Percentiles rank a stretch among this genome's conserved stretches.
These are phyloP conservation scores for Macropis europaea DNA, from an alignment of 2,888 invertebrate genomes.

Conservation along the genomic window DNA sequence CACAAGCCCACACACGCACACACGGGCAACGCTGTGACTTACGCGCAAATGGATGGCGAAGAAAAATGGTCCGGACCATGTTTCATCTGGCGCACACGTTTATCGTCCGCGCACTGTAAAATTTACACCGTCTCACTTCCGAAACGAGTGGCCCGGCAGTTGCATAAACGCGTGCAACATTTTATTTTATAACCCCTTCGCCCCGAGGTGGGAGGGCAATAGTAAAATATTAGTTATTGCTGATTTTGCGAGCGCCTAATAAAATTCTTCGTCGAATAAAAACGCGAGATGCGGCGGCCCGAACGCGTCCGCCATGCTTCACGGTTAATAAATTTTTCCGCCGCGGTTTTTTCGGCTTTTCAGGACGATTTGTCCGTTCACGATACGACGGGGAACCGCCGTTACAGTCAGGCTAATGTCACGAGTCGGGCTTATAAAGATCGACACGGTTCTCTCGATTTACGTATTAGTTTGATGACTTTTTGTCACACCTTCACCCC, in stretches of 20 bases:
- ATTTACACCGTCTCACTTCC: constrained; percentile 60
- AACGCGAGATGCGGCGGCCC: constrained; percentile 42
- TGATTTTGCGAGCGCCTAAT: constrained; percentile 70
- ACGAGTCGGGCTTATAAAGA: no score
- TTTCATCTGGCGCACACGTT: constrained; percentile 59
- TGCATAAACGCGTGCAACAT: constrained; percentile 67
- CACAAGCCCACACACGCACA: neutral
- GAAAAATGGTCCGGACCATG: constrained; percentile 64
- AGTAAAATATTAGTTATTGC: constrained; percentile 72
- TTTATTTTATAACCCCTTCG: constrained; percentile 65
- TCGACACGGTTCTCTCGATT: no score
- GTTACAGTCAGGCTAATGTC: constrained; percentile 43
- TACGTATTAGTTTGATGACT: no score
- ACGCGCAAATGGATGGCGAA: constrained; percentile 60
- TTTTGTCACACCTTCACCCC: no score
- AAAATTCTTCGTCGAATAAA: constrained; percentile 71
- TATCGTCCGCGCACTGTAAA: constrained; percentile 66
- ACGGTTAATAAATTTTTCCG: constrained; percentile 75
- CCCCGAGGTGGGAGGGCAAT: constrained; percentile 45
- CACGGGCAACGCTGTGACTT: no score
- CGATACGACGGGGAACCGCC: constrained; percentile 52
- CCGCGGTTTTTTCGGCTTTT: constrained; percentile 57
- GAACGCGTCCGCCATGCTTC: constrained; percentile 54
- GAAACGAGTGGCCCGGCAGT: constrained; percentile 59
- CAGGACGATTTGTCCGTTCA: constrained; percentile 64